Evolutionary conservation across 2,888 invertebrate genomes (phyloP), one percentile per base, ranked within the genome.

Genomic region (Drosophila tanythrix): DNA sequence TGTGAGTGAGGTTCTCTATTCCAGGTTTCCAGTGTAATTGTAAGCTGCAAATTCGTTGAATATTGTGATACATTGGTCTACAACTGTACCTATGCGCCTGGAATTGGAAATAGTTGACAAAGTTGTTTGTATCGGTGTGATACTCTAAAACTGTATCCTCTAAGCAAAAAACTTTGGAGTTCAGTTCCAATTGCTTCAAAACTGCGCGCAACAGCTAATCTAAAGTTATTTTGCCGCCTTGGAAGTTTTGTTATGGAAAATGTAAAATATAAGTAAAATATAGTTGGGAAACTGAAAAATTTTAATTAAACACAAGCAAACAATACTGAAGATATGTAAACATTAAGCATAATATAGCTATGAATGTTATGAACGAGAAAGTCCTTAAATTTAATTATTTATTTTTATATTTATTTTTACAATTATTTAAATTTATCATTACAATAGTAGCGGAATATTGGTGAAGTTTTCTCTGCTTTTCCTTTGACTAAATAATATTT

Each of bases 1-100:
- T 98, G 98, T 98, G 93, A 94, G 95, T 92, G 57, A 53, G 11
- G 27, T 11, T 46, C 13, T 15, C 3, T 46, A 21, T 21, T 13
- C 7, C 7, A 46, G 21, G 8, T 15, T 46, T 46, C 4, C 46
- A 25, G 46, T 25, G 21, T 21, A 46, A 8, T 25, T 46, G 21
- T 13, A 21, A 6, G 43, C 11, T 21, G 21, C 1, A 40, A 40
- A 4, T 8, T n/a, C n/a, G n/a, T 10, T 40, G 2, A 18, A 40
- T n/a, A 40, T n/a, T 38, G 18, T 18, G 38, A 38, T 3, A 38
- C 10, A 38, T 18, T 40, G 40, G 2, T 40, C 11, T 40, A 11
- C n/a, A 40, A n/a, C 11, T n/a, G n/a, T n/a, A 40, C 11, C 40
- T 40, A n/a, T 11, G n/a, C 11, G n/a, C 11, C 5, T n/a, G n/a